Conservation (phyloP, 1,140 invertebrate species). For the Macrosteles quadrilineatus region DNA sequence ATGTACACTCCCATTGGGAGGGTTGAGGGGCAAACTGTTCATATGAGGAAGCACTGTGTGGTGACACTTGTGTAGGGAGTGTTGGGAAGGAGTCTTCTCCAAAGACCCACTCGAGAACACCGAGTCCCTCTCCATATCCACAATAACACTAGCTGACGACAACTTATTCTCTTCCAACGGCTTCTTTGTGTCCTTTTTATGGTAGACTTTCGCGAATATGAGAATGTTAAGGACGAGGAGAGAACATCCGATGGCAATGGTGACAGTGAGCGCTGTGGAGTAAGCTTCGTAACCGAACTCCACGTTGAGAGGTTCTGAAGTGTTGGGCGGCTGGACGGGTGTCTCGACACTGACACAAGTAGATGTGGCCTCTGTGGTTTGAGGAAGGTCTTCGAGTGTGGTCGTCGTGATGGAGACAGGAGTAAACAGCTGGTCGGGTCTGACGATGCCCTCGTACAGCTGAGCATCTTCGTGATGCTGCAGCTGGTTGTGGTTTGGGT, state of each 20-base stretch:
- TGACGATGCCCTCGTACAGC: conserved; percentile 77
- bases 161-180: conserved; percentile 6
- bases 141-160: conserved; percentile 25
- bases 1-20: not conserved
- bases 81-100: conserved; percentile 3
- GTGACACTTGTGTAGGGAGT: conserved; percentile 20
- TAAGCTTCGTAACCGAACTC: conserved; percentile 73
- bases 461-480: conserved; percentile 75
- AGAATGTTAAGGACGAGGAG: conserved; percentile 75
- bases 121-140: conserved; percentile 31
- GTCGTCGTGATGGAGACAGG: conserved; percentile 11
- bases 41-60: conserved; percentile 17
- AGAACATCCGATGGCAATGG: conserved; percentile 84
- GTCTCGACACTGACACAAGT: conserved; percentile 35
- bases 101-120: not conserved
- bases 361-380: conserved; percentile 56
- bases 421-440: conserved; percentile 67
- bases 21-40: conserved; percentile 21
- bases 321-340: conserved; percentile 44
- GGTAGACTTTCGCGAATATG: conserved; percentile 91
- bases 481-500: conserved; percentile 78
- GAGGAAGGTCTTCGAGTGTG: conserved; percentile 38
- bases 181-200: conserved; percentile 73
- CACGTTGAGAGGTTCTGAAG: conserved; percentile 67
- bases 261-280: conserved; percentile 79